Percentiles rank a stretch among this genome's conserved stretches.
phyloP scores from a whole-genome alignment of 2,797 vertebrate species.

The Lerista edwardsae region DNA sequence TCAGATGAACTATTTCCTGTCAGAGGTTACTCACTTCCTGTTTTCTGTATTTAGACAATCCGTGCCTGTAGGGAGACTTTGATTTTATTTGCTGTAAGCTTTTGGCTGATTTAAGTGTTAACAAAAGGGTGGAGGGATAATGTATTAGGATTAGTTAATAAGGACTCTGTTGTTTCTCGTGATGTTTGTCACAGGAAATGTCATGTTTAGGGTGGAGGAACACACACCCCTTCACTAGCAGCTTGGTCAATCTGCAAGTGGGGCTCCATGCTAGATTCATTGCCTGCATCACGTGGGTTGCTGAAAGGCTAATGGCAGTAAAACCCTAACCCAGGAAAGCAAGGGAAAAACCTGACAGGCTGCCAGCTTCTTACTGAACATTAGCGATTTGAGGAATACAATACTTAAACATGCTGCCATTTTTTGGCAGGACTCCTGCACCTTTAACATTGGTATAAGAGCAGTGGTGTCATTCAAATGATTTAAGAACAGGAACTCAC shows the following conservation, averaged over 20 bases:
- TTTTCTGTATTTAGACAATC: constrained; percentile 80
- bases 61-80: constrained; percentile 73
- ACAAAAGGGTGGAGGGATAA: constrained; percentile 47
- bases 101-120: constrained; percentile 70
- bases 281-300: not conserved
- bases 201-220: constrained; percentile 2
- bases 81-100: constrained; percentile 73
- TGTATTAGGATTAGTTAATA: constrained; percentile 51
- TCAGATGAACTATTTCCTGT: constrained; percentile 86
- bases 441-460: not conserved
- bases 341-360: constrained; percentile 42
- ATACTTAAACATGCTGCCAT: not conserved
- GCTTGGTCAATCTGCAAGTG: not conserved
- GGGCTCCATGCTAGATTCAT: not conserved
- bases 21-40: constrained; percentile 86
- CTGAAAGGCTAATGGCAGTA: not conserved
- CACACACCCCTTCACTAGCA: constrained; percentile 22
- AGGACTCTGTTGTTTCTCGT: not conserved
- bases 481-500: no score
- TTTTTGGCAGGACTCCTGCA: not conserved
- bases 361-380: constrained; percentile 38
- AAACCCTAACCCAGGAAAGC: not conserved
- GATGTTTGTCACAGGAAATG: constrained; percentile 61
- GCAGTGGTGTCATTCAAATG: no score
- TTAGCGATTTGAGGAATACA: constrained; percentile 18